Base-by-base conservation (phyloP, 2,888 invertebrate species). In the Heterodera filipjevi region DNA sequence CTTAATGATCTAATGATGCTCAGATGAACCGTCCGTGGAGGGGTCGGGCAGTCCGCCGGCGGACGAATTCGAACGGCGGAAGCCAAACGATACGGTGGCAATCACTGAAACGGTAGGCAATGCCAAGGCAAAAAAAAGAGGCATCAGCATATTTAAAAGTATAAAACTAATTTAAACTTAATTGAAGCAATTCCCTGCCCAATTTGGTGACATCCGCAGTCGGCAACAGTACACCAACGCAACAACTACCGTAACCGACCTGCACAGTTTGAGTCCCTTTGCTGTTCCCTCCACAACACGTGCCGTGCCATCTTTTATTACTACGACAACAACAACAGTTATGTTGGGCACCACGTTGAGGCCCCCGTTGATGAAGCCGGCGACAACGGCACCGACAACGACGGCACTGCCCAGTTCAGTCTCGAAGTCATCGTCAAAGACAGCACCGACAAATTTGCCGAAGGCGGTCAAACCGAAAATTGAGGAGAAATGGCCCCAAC, bases 21-120 rank as follows among this genome's bases (percentile, higher is more conserved):
- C 32, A 35, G 68, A 35, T 68, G 35, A 14, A 12, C 59, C 59
- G 27, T 27, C 59, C 22, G 35, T 6, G 19, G 68, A 68, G 22
- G 68, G 68, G 6, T 68, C 68, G 35, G 68, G 68, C 33, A 35
- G 68, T 35, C 33, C 68, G 35, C 68, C 68, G 30, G 33, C 68
- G 30, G 68, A 68, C 32, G 68, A 68, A 68, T 33, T 68, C 33
- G 33, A 33, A 68, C 32, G 33, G 6, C 68, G 33, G 22, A 68
- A 14, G 33, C 68, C 6, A 35, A 68, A 35, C 33, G 68, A 68
- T 22, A 16, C 49, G 49, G 49, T 49, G 49, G 35, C 68, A 10
- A 35, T 35, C 68, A 35, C 35, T 68, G 68, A 68, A 33, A 22
- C 68, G 68, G 68, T 68, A 68, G 22, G 68, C 22, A 33, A 53